A percentile compares a stretch with the other conserved stretches of the same genome.
These are phyloP conservation scores for Xerus inauris DNA, from an alignment of 2,113 vertebrate species.

Conservation along the genomic window DNA sequence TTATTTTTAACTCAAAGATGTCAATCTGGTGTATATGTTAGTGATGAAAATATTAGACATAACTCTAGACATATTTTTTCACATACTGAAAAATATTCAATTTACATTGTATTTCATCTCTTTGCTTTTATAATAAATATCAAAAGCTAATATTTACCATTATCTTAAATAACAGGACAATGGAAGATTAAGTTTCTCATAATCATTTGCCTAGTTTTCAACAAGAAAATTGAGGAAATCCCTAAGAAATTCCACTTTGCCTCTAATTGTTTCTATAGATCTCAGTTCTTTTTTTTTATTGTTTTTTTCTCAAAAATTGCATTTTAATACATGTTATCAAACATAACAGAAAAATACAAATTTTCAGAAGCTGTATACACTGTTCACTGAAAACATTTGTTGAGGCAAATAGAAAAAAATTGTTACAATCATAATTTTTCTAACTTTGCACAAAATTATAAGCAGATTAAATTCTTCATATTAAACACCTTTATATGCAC, in stretches of 20 bases:
- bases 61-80: not conserved
- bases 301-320: no score
- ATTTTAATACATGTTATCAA: no score
- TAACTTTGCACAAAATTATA: no score
- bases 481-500: no score
- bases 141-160: not conserved
- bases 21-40: not conserved
- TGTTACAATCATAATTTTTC: no score
- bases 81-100: not conserved
- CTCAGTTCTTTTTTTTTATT: not conserved
- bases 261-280: not conserved
- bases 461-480: no score
- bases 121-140: not conserved
- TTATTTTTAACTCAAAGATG: not conserved
- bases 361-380: no score
- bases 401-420: no score
- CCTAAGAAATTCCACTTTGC: not conserved
- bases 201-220: not conserved
- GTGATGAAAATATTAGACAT: not conserved
- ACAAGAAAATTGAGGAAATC: not conserved
- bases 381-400: no score
- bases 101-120: not conserved
- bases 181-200: not conserved
- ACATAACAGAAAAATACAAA: no score
- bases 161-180: not conserved